Conservation (phyloP, 92 coral and sea anemone species). For the Paramuricea clavata region DNA sequence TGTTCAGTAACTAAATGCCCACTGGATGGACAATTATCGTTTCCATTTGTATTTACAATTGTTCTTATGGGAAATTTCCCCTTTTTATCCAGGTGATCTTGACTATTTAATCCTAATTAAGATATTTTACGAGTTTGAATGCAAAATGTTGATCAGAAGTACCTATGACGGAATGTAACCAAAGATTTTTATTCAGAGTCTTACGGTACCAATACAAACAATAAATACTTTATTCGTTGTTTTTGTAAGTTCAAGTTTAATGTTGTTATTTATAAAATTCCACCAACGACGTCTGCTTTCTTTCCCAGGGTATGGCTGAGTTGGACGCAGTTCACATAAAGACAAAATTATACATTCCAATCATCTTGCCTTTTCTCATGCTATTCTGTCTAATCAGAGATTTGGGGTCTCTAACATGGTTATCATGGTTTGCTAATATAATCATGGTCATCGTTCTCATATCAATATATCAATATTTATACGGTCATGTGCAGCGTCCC, state of each 20-base stretch:
- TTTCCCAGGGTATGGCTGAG: constrained; percentile 60
- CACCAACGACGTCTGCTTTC: not conserved
- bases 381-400: constrained; percentile 83
- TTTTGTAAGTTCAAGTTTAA: no score
- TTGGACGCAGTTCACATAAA: constrained; percentile 68
- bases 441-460: constrained; percentile 70
- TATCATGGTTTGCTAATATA: constrained; percentile 83
- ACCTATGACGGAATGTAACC: no score
- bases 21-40: no score
- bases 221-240: no score
- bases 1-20: no score
- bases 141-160: no score
- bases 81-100: not conserved
- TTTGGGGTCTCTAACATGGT: constrained; percentile 75
- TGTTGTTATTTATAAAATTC: no score
- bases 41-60: no score
- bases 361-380: constrained; percentile 79
- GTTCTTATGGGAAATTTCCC: no score
- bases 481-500: constrained; percentile 71
- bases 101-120: not conserved
- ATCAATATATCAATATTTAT: constrained; percentile 73
- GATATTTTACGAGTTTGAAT: not conserved
- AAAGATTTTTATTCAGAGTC: no score
- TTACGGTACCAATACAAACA: no score
- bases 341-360: constrained; percentile 79